A percentile compares a stretch with the other conserved stretches of the same genome.
Evolutionary conservation across 2,113 vertebrate genomes (phyloP).

Genomic region (Eurystomus gularis): DNA sequence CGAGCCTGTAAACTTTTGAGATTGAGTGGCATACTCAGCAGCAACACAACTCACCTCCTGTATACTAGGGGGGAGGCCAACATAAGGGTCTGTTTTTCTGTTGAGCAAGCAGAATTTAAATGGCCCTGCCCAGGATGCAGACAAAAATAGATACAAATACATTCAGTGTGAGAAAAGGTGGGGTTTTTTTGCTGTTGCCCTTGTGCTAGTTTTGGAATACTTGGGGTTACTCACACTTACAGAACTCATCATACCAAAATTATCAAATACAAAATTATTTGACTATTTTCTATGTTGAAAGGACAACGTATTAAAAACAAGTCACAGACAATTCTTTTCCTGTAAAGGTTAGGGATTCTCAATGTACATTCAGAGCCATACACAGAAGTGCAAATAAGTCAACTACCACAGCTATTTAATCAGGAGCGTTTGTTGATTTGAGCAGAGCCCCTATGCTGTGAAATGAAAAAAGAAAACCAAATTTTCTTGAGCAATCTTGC

Average conservation of each 20-base stretch:
- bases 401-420: slow-evolving; percentile 85
- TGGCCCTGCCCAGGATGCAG: neutral
- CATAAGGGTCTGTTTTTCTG: slow-evolving; percentile 51
- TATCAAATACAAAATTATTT: slow-evolving; percentile 75
- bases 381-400: slow-evolving; percentile 77
- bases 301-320: slow-evolving; percentile 52
- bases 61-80: neutral
- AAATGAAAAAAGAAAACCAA: slow-evolving; percentile 95
- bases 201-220: neutral
- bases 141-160: slow-evolving; percentile 62
- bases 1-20: slow-evolving; percentile 26
- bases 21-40: slow-evolving; percentile 57
- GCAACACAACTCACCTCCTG: slow-evolving; percentile 47
- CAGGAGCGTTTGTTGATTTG: slow-evolving; percentile 86
- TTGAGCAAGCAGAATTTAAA: slow-evolving; percentile 73
- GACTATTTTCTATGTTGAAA: slow-evolving; percentile 62
- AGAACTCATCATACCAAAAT: slow-evolving; percentile 70
- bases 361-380: slow-evolving; percentile 78
- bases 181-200: neutral
- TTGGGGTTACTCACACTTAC: slow-evolving; percentile 9
- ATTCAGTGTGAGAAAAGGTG: neutral
- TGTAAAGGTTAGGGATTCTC: slow-evolving; percentile 70
- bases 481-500: slow-evolving; percentile 99
- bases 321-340: slow-evolving; percentile 70
- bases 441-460: slow-evolving; percentile 85